Evolutionary conservation across 2,113 vertebrate species (phyloP).

Genomic region (Ahaetulla prasina): DNA sequence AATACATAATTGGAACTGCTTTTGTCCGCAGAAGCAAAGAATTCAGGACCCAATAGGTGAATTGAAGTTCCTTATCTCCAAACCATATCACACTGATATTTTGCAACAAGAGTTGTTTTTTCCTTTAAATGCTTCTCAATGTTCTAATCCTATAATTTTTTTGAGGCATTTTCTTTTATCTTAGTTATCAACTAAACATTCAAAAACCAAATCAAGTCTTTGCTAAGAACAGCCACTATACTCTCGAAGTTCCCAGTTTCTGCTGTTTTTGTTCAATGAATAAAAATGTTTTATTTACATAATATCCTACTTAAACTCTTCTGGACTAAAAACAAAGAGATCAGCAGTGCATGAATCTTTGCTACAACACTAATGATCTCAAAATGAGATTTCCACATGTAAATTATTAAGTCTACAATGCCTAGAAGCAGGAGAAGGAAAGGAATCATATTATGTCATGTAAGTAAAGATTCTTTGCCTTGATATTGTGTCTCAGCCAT

Average conservation of each 20-base stretch:
- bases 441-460: background rate
- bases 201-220: constrained; percentile 10
- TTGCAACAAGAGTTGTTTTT: background rate
- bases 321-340: background rate
- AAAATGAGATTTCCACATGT: background rate
- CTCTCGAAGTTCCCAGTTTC: background rate
- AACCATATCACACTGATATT: background rate
- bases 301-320: constrained; percentile 8
- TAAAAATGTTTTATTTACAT: background rate
- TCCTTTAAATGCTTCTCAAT: background rate
- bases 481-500: background rate
- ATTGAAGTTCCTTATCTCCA: background rate
- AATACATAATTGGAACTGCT: background rate
- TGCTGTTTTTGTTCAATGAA: constrained; percentile 2
- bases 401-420: background rate
- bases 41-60: background rate
- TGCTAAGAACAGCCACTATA: background rate
- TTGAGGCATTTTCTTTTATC: background rate
- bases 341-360: background rate
- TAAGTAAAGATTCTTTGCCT: constrained; percentile 1
- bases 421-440: background rate
- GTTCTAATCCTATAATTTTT: background rate
- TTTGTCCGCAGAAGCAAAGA: background rate
- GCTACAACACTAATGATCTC: background rate
- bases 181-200: background rate